Base-by-base conservation (phyloP, 2,113 vertebrate genomes). In the Ictalurus furcatus region DNA sequence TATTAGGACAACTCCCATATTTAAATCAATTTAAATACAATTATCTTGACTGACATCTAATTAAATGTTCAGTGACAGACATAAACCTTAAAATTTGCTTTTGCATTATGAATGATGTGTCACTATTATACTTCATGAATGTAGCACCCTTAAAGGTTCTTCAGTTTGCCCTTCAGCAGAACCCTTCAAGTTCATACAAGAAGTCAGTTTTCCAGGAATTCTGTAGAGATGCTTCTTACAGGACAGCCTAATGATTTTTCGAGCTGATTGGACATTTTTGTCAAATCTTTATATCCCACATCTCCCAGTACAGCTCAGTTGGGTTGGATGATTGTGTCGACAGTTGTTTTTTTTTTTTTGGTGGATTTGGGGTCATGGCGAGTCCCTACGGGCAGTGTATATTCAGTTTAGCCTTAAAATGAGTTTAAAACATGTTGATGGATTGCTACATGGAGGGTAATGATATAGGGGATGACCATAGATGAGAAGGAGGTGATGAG, bases 401-500 rank as follows among this genome's bases (percentile, higher is more conserved):
- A 59, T 25, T 23, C 14, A 37, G 37, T 82, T 34, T 82, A 59
- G 11, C 30, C 9, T 79, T 79, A n/a, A 79, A 79, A 79, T 54
- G 30, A 28, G 30, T 84, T 84, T 84, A 63, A 84, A 52, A 21
- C 28, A 17, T 48, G 28, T 85, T 85, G 61, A 78, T 88, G 37
- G 37, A 85, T 85, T 79, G 67, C 65, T 74, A 56, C 54, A 58
- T 21, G 11, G 81, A 34, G 76, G 59, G 37, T 85, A 83, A 87
- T 76, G 76, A 87, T 63, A 69, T 71, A 14, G 21, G 54, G n/a
- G 63, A 7, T 85, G 89, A 87, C 71, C n/a, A 34, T 78, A 84
- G 4, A 14, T 80, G 79, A 87, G 86, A 11, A 5, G 34, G 78
- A 86, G 89, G 86, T 87, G 40, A 17, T 3, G 81, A 8, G 81